Evolutionary conservation across 2,113 vertebrate species (phyloP).

Genomic region (Microcebus jonahi): DNA sequence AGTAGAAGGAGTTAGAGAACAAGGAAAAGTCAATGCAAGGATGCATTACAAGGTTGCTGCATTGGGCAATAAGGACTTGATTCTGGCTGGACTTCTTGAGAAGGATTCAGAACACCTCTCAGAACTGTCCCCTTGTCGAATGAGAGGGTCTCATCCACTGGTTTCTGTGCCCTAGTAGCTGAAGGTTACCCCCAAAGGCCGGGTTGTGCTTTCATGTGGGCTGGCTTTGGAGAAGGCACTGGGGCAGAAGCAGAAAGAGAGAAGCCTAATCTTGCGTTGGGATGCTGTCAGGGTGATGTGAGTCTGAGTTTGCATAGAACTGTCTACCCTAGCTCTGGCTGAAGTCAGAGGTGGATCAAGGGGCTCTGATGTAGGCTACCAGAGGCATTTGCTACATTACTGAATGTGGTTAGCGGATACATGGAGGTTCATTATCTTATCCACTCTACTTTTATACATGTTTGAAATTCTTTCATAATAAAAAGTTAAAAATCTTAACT

Average conservation of each 20-base stretch:
- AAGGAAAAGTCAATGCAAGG: not conserved
- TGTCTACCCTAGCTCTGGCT: not conserved
- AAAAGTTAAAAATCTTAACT: slow-evolving; percentile 18
- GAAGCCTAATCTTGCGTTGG: not conserved
- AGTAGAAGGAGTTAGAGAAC: not conserved
- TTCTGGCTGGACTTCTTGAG: not conserved
- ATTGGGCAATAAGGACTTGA: not conserved
- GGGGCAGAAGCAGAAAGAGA: not conserved
- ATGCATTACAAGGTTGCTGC: not conserved
- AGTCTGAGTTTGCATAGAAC: not conserved
- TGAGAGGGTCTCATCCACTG: not conserved
- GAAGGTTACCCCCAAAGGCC: not conserved
- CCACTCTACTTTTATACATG: not conserved
- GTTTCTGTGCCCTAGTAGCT: not conserved
- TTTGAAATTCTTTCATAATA: slow-evolving; percentile 16
- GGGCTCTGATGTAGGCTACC: not conserved
- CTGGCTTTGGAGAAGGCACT: not conserved
- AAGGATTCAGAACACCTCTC: not conserved
- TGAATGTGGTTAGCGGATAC: not conserved
- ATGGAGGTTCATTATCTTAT: not conserved
- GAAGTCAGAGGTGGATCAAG: not conserved
- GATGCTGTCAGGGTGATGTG: not conserved
- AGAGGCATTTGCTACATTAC: not conserved
- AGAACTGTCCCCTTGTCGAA: not conserved
- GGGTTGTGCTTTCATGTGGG: not conserved